phyloP scores from a whole-genome alignment of 2,888 invertebrate species.

The Chironomus tentans region DNA sequence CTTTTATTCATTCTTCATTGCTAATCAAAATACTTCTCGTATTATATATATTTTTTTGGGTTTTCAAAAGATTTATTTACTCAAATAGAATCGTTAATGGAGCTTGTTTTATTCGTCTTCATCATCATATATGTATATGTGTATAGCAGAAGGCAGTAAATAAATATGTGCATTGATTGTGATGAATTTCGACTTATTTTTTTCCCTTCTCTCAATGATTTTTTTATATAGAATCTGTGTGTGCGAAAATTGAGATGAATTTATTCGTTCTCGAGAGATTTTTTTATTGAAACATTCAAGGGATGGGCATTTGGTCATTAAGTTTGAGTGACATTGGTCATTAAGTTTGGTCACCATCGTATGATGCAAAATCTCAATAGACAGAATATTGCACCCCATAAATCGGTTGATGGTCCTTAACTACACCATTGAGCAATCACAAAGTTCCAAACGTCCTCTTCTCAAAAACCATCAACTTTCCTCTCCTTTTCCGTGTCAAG shows the following conservation, averaged over 20 bases:
- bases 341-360: too few species aligned
- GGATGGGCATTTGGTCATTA: background rate
- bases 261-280: background rate
- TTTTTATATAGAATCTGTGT: background rate
- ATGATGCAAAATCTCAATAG: too few species aligned
- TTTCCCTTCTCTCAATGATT: background rate
- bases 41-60: background rate
- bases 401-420: too few species aligned
- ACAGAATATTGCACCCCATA: too few species aligned
- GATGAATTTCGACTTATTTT: background rate
- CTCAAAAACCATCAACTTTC: too few species aligned
- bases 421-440: too few species aligned
- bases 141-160: background rate
- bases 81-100: constrained; percentile 8
- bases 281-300: too few species aligned
- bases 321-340: background rate
- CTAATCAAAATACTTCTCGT: background rate
- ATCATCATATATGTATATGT: background rate
- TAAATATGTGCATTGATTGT: background rate
- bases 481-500: too few species aligned
- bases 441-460: too few species aligned
- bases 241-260: background rate
- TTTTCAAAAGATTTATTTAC: constrained; percentile 5
- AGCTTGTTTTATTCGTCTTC: background rate
- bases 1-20: background rate